phyloP scores from a whole-genome alignment of 2,888 invertebrate genomes.

The Phortica magna region DNA sequence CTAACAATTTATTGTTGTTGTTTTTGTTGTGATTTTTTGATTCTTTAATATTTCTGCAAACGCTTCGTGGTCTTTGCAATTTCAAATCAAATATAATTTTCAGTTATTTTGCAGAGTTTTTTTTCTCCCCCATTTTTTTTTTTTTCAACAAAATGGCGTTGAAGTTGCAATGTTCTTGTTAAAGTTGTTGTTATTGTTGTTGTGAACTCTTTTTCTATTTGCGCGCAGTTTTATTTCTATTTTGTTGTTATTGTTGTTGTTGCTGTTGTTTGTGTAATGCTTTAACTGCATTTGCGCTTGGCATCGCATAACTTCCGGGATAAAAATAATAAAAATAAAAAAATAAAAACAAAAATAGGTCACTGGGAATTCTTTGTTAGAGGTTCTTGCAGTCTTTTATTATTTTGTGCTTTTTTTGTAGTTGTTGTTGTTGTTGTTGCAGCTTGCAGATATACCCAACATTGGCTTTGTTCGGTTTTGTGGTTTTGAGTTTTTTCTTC shows the following conservation, averaged over 20 bases:
- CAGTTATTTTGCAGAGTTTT: slow-evolving; percentile 18
- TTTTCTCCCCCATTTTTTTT: not conserved
- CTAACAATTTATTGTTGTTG: slow-evolving; percentile 41
- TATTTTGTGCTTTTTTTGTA: slow-evolving; percentile 60
- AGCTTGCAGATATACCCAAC: not conserved
- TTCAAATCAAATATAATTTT: slow-evolving; percentile 30
- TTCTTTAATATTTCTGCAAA: slow-evolving; percentile 46
- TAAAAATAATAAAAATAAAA: slow-evolving; percentile 12
- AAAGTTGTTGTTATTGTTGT: not conserved
- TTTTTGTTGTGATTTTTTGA: slow-evolving; percentile 28
- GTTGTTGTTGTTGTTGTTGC: slow-evolving; percentile 19
- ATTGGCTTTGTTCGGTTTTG: slow-evolving; percentile 58
- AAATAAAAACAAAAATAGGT: slow-evolving; percentile 57
- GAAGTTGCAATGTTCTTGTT: not conserved
- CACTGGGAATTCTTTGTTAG: slow-evolving; percentile 65
- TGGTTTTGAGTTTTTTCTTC: slow-evolving; percentile 43
- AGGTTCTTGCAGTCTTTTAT: slow-evolving; percentile 49
- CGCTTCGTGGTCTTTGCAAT: slow-evolving; percentile 35
- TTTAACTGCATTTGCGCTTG: slow-evolving; percentile 10
- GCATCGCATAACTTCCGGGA: slow-evolving; percentile 22
- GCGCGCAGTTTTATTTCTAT: not conserved
- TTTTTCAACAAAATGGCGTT: not conserved
- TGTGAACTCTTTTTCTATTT: not conserved
- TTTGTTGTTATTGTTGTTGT: too few species aligned
- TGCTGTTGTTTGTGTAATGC: too few species aligned